phyloP scores from a whole-genome alignment of 2,888 invertebrate genomes.

The Drosophila multiciliata region DNA sequence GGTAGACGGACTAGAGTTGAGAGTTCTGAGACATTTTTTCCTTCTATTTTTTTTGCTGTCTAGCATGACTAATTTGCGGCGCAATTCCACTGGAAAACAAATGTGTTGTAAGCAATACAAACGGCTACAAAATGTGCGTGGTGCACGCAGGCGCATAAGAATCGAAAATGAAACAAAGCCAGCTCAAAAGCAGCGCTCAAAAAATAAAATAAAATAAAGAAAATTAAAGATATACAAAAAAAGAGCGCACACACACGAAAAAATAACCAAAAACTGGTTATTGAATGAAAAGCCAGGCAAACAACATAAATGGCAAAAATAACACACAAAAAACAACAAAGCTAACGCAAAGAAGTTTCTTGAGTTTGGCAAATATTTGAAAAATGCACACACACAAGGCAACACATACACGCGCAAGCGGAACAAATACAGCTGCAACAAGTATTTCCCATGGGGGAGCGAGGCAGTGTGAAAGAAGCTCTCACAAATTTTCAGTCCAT shows the following conservation, averaged over 20 bases:
- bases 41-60: slow-evolving; percentile 49
- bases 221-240: slow-evolving; percentile 25
- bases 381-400: slow-evolving; percentile 58
- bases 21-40: slow-evolving; percentile 12
- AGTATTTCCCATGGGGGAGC: neutral
- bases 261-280: slow-evolving; percentile 72
- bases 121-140: slow-evolving; percentile 53
- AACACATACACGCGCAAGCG: slow-evolving; percentile 15
- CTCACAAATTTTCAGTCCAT: slow-evolving; percentile 8
- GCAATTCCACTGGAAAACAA: slow-evolving; percentile 54
- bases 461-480: slow-evolving; percentile 3
- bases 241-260: slow-evolving; percentile 60
- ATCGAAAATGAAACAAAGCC: slow-evolving; percentile 27
- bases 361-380: slow-evolving; percentile 69
- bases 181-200: slow-evolving; percentile 47
- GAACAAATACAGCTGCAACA: slow-evolving; percentile 52
- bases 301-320: slow-evolving; percentile 62
- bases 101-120: slow-evolving; percentile 25
- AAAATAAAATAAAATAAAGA: slow-evolving; percentile 34
- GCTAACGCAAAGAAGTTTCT: slow-evolving; percentile 70
- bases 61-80: slow-evolving; percentile 70
- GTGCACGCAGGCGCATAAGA: slow-evolving; percentile 59
- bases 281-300: slow-evolving; percentile 76
- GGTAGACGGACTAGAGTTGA: slow-evolving; percentile 34
- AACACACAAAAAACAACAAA: slow-evolving; percentile 39